Percentiles rank a stretch among this genome's conserved stretches.
Evolutionary conservation across 2,888 invertebrate genomes (phyloP).

Genomic region (Yponomeuta malinellus): DNA sequence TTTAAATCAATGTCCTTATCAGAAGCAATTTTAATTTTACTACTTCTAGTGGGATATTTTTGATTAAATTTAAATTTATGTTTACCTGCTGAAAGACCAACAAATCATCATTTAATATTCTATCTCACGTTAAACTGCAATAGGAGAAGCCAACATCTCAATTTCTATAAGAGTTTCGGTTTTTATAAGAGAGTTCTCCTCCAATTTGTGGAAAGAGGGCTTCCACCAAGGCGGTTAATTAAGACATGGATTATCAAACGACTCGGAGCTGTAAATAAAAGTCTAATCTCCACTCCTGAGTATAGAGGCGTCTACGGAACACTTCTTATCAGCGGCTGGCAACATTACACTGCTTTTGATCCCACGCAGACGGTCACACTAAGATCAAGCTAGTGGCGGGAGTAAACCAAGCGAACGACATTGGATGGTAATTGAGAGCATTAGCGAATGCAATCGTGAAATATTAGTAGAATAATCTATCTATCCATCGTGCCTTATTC

Average conservation of each 20-base stretch:
- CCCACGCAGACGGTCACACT: conserved; percentile 62
- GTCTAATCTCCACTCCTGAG: conserved; percentile 64
- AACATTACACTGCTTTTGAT: conserved; percentile 65
- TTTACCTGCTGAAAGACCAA: no score
- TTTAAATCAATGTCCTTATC: no score
- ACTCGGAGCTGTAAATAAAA: conserved; percentile 73
- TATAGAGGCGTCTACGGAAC: conserved; percentile 64
- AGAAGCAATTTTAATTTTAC: no score
- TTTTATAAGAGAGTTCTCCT: neutral
- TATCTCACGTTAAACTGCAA: no score
- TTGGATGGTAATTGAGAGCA: neutral
- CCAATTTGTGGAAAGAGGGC: conserved; percentile 31
- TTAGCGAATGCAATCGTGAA: neutral
- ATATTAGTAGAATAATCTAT: neutral
- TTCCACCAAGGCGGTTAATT: conserved; percentile 70
- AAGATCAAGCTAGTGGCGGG: conserved; percentile 22
- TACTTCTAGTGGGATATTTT: no score
- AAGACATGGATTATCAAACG: conserved; percentile 75
- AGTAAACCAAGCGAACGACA: neutral
- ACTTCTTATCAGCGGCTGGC: conserved; percentile 62
- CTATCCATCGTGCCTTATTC: no score
- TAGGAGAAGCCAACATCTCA: no score
- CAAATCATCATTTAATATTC: no score
- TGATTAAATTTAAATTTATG: no score
- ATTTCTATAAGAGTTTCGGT: neutral